These are phyloP conservation scores for Phasianus colchicus DNA, from an alignment of 2,113 vertebrate species.

Conservation along the genomic window DNA sequence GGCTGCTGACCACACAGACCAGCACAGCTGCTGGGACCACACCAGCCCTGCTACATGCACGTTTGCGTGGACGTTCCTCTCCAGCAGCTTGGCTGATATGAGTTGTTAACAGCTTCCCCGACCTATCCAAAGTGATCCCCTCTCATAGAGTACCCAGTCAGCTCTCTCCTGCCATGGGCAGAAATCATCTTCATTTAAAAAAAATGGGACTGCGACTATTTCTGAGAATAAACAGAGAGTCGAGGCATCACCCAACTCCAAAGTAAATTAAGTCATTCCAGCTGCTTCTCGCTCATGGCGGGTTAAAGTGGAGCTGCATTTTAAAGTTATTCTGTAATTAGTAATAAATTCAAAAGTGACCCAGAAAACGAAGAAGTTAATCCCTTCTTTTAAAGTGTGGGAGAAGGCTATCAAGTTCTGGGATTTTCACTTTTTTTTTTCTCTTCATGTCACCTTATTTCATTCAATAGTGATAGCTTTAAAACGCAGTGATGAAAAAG, in stretches of 20 bases:
- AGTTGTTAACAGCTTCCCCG: not conserved
- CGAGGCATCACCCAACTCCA: not conserved
- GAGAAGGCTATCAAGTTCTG: constrained; percentile 15
- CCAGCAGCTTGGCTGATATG: not conserved
- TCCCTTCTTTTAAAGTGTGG: constrained; percentile 15
- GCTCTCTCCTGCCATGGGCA: not conserved
- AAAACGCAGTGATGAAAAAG: constrained; percentile 44
- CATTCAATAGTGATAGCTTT: constrained; percentile 45
- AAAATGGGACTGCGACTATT: not conserved
- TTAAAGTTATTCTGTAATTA: constrained; percentile 55
- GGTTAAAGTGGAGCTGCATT: constrained; percentile 23
- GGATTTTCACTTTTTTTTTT: constrained; percentile 17
- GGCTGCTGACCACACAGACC: not conserved
- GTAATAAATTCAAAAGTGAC: constrained; percentile 50
- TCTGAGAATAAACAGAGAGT: constrained; percentile 8
- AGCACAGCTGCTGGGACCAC: not conserved
- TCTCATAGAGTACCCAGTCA: not conserved
- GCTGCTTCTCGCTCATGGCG: not conserved
- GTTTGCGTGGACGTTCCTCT: accelerated
- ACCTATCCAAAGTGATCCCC: accelerated
- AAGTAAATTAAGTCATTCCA: constrained; percentile 33
- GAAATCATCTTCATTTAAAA: not conserved
- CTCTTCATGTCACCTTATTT: constrained; percentile 44
- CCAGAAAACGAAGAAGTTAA: constrained; percentile 43
- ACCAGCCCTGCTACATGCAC: not conserved